phyloP scores from a whole-genome alignment of 2,113 vertebrate species.

The Erinaceus europaeus region DNA sequence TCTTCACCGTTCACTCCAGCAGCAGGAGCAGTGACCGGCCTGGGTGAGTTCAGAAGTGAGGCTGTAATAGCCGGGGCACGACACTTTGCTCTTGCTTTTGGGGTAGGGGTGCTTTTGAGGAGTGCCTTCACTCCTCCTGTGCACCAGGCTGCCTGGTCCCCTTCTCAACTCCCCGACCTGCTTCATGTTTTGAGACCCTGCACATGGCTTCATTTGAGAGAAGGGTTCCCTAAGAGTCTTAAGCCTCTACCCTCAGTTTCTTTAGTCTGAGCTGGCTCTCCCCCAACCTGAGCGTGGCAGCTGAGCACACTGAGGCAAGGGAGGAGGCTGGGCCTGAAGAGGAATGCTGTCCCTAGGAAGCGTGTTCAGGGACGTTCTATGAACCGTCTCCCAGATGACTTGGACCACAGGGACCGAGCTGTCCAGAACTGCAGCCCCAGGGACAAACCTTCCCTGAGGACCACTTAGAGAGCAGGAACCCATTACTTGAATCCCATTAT shows the following conservation, averaged over 20 bases:
- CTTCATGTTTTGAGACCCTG: neutral
- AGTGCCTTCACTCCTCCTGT: neutral
- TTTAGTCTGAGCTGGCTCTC: neutral
- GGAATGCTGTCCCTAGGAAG: neutral
- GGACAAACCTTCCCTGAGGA: neutral
- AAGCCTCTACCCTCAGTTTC: neutral
- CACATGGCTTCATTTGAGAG: neutral
- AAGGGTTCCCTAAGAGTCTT: neutral
- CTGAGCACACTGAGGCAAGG: neutral
- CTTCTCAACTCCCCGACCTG: neutral
- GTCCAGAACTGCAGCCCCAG: neutral
- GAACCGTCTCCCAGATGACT: neutral
- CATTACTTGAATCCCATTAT: neutral
- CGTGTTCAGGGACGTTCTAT: neutral
- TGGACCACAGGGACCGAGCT: neutral
- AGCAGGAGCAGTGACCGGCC: slow-evolving; percentile 90
- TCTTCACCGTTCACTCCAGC: slow-evolving; percentile 92
- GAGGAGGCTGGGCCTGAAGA: neutral
- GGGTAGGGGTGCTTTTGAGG: neutral
- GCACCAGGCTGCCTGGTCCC: neutral
- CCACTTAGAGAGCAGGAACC: neutral
- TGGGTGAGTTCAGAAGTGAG: slow-evolving; percentile 83
- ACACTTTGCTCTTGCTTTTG: neutral
- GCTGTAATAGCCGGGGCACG: neutral
- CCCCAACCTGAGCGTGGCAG: neutral